Evolutionary conservation across 2,888 invertebrate genomes (phyloP).

Genomic region (Cabera pusaria): DNA sequence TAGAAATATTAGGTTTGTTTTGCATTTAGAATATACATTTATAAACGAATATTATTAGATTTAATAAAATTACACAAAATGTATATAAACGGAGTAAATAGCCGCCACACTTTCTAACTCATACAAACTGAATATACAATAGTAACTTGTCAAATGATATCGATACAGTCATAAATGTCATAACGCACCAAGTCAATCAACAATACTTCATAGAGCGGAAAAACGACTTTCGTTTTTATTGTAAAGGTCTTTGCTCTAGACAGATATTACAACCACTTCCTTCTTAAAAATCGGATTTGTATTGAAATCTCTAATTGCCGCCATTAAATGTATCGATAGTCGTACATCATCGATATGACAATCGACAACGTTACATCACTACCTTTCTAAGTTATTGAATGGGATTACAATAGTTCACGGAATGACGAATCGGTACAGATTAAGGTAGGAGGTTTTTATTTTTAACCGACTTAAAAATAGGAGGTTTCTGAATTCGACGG

Average conservation of each 20-base stretch:
- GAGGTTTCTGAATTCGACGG: too few relatives aligned
- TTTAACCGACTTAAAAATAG: too few relatives aligned
- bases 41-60: too few relatives aligned
- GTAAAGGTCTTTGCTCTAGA: conserved; percentile 9
- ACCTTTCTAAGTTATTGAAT: conserved; percentile 14
- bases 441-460: too few relatives aligned
- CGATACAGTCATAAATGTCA: too few relatives aligned
- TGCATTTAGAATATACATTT: too few relatives aligned
- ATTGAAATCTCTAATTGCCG: conserved; percentile 10
- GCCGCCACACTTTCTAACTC: too few relatives aligned
- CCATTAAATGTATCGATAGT: conserved; percentile 21
- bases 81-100: too few relatives aligned
- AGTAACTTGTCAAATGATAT: too few relatives aligned
- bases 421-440: not conserved
- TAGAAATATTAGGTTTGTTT: too few relatives aligned
- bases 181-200: not conserved
- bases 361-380: conserved; percentile 29
- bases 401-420: conserved; percentile 10
- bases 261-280: conserved; percentile 8
- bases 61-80: too few relatives aligned
- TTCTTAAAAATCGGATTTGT: conserved; percentile 6
- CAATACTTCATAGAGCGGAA: not conserved
- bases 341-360: conserved; percentile 27
- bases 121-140: too few relatives aligned
- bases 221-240: conserved; percentile 19